These are phyloP conservation scores for Drosophila seclusa DNA, from an alignment of 2,888 invertebrate genomes.

Conservation along the genomic window DNA sequence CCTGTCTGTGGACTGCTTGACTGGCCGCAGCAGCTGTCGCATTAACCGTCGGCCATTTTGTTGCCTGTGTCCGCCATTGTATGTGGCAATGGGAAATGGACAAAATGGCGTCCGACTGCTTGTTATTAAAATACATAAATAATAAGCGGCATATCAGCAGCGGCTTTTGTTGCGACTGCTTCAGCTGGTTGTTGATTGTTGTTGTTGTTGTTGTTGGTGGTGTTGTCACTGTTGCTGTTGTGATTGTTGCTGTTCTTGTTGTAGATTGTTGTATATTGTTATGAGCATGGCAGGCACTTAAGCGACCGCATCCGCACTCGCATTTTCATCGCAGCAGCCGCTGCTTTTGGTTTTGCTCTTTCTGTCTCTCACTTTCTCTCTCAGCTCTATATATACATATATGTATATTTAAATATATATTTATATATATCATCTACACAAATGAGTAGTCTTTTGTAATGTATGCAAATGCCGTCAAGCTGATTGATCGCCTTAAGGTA, in stretches of 20 bases:
- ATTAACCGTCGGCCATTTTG: slow-evolving; percentile 81
- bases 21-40: slow-evolving; percentile 77
- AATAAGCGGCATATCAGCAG: slow-evolving; percentile 82
- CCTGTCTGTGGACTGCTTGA: slow-evolving; percentile 13
- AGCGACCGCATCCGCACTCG: slow-evolving; percentile 74
- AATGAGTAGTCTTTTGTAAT: slow-evolving; percentile 6
- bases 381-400: slow-evolving; percentile 4
- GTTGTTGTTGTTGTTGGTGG: not conserved
- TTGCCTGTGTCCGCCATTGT: slow-evolving; percentile 73
- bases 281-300: slow-evolving; percentile 78
- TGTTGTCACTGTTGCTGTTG: slow-evolving; percentile 9
- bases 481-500: slow-evolving; percentile 44
- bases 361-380: slow-evolving; percentile 7
- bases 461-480: slow-evolving; percentile 39
- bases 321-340: slow-evolving; percentile 54
- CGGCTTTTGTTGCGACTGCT: slow-evolving; percentile 74
- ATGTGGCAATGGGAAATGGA: slow-evolving; percentile 59
- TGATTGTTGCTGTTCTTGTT: slow-evolving; percentile 29
- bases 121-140: slow-evolving; percentile 81
- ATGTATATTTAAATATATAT: not conserved
- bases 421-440: slow-evolving; percentile 7
- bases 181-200: slow-evolving; percentile 47
- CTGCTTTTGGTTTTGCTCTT: slow-evolving; percentile 27
- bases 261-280: slow-evolving; percentile 65
- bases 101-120: slow-evolving; percentile 59